Percentiles rank a stretch among this genome's conserved stretches.
Evolutionary conservation across 2,113 vertebrate genomes (phyloP).

Genomic region (Centropus bengalensis): DNA sequence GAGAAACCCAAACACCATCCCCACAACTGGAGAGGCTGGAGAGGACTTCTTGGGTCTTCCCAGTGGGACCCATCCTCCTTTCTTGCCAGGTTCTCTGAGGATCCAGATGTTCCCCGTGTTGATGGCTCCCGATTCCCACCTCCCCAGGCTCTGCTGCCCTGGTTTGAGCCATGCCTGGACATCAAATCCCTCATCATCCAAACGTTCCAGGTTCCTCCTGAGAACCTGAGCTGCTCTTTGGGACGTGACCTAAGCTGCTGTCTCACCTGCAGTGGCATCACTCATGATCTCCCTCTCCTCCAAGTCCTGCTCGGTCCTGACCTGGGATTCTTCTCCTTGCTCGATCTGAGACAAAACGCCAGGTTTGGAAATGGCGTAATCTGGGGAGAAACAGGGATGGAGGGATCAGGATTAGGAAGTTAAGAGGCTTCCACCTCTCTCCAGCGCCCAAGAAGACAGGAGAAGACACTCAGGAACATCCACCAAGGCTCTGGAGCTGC

Average conservation of each 20-base stretch:
- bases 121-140: neutral
- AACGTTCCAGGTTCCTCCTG: neutral
- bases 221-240: neutral
- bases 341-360: conserved; percentile 80
- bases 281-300: conserved; percentile 75
- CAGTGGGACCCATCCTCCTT: neutral
- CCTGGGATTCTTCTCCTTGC: conserved; percentile 54
- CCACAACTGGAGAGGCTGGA: neutral
- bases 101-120: neutral
- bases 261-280: conserved; percentile 77
- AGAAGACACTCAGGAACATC: neutral
- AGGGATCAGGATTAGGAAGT: neutral
- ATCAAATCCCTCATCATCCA: neutral
- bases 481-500: neutral
- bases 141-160: neutral
- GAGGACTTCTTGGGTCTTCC: neutral
- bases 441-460: rapidly evolving
- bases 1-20: neutral
- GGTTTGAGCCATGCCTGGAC: neutral
- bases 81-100: neutral
- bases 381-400: conserved; percentile 54
- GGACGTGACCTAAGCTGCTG: neutral
- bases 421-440: rapidly evolving
- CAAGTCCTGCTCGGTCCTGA: conserved; percentile 73
- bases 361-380: conserved; percentile 83